Conservation (phyloP, 2,888 invertebrate genomes). For the Smittia aterrima region DNA sequence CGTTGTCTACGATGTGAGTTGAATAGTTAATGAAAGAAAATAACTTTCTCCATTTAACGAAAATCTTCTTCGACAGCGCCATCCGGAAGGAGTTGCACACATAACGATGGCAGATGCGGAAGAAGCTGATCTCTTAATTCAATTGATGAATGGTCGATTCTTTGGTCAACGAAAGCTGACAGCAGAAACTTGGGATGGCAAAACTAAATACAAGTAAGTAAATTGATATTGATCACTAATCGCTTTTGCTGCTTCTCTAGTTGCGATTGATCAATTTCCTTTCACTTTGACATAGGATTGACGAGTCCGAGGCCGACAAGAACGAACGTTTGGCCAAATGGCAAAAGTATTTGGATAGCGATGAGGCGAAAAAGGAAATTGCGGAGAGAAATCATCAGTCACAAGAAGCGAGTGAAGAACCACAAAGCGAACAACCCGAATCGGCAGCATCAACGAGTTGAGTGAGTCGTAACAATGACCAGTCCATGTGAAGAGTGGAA, state of each 20-base stretch:
- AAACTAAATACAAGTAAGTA: conserved; percentile 77
- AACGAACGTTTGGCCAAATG: conserved; percentile 80
- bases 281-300: conserved; percentile 58
- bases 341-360: conserved; percentile 75
- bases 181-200: conserved; percentile 93
- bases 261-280: conserved; percentile 24
- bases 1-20: conserved; percentile 80
- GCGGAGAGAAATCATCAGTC: conserved; percentile 28
- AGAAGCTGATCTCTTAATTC: conserved; percentile 86
- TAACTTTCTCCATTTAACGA: neutral
- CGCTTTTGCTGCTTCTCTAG: neutral
- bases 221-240: neutral
- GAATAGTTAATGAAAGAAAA: neutral
- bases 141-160: conserved; percentile 83
- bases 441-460: neutral
- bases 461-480: conserved; percentile 2
- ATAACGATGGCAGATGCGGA: conserved; percentile 87
- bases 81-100: conserved; percentile 92
- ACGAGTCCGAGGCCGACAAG: conserved; percentile 86
- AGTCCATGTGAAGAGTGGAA: neutral
- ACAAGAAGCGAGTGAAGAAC: neutral
- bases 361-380: conserved; percentile 49
- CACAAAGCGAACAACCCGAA: neutral
- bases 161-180: conserved; percentile 82
- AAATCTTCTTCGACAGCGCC: conserved; percentile 58